Evolutionary conservation across 2,797 vertebrate genomes (phyloP).

Genomic region (Anableps anableps): DNA sequence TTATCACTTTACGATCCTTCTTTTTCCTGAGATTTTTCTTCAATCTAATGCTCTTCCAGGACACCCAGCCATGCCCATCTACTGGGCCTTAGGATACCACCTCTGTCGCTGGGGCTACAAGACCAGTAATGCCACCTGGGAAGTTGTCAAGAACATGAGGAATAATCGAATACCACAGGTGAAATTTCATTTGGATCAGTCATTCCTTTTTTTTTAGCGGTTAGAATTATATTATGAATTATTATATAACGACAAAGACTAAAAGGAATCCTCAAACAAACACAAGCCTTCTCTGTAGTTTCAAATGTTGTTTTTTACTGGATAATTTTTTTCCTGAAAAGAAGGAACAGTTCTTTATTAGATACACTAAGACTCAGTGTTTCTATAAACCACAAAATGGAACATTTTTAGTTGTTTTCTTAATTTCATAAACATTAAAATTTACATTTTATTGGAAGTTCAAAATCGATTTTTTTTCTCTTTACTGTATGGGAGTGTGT

Average conservation of each 20-base stretch:
- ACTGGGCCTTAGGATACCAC: constrained; percentile 91
- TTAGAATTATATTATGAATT: background rate
- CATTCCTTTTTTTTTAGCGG: background rate
- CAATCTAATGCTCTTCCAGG: constrained; percentile 54
- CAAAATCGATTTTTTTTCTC: background rate
- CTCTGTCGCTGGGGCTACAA: constrained; percentile 91
- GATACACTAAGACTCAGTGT: background rate
- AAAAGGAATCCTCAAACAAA: background rate
- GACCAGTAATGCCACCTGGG: constrained; percentile 85
- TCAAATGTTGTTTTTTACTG: background rate
- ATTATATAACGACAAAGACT: background rate
- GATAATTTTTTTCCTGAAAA: background rate
- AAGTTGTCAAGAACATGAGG: constrained; percentile 85
- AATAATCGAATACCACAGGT: constrained; percentile 90
- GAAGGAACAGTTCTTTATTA: background rate
- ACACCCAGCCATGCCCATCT: constrained; percentile 87
- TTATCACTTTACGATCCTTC: background rate
- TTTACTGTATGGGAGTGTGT: background rate
- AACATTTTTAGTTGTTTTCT: background rate
- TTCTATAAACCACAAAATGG: background rate
- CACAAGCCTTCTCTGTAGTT: background rate
- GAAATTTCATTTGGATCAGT: background rate
- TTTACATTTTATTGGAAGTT: background rate
- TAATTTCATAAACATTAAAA: background rate
- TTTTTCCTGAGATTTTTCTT: background rate